phyloP scores from a whole-genome alignment of 2,888 invertebrate species.

The Myathropa florea region DNA sequence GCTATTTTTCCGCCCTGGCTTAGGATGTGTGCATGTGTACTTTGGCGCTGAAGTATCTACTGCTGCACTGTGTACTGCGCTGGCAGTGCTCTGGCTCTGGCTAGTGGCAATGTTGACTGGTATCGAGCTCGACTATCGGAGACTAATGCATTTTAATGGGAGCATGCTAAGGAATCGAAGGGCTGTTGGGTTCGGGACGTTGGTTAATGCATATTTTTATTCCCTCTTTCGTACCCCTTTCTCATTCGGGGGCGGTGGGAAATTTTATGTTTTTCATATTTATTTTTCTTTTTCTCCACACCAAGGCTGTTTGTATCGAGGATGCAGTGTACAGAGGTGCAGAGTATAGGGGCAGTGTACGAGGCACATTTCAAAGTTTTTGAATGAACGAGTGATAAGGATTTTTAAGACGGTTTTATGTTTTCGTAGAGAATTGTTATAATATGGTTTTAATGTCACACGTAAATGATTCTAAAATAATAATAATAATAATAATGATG shows the following conservation, averaged over 20 bases:
- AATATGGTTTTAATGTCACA: no score
- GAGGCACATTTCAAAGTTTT: conserved; percentile 23
- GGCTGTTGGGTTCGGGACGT: neutral
- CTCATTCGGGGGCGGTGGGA: neutral
- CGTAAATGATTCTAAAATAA: no score
- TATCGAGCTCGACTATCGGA: conserved; percentile 35
- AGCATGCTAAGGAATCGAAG: conserved; percentile 5
- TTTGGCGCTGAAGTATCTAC: neutral
- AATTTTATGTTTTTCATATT: neutral
- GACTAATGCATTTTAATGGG: conserved; percentile 51
- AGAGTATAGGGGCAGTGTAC: neutral
- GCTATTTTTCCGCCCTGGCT: conserved; percentile 66
- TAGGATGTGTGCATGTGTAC: conserved; percentile 32
- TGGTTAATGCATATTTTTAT: conserved; percentile 39
- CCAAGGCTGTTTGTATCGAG: conserved; percentile 26
- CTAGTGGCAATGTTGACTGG: neutral
- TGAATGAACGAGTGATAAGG: no score
- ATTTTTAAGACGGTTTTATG: neutral
- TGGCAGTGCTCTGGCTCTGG: neutral
- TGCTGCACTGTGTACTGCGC: neutral
- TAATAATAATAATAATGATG: no score
- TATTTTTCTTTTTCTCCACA: no score
- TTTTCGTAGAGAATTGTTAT: no score
- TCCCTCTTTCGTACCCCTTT: neutral
- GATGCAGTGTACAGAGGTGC: neutral